phyloP scores from a whole-genome alignment of 2,888 invertebrate genomes.

The Aphelenchoides bicaudatus region DNA sequence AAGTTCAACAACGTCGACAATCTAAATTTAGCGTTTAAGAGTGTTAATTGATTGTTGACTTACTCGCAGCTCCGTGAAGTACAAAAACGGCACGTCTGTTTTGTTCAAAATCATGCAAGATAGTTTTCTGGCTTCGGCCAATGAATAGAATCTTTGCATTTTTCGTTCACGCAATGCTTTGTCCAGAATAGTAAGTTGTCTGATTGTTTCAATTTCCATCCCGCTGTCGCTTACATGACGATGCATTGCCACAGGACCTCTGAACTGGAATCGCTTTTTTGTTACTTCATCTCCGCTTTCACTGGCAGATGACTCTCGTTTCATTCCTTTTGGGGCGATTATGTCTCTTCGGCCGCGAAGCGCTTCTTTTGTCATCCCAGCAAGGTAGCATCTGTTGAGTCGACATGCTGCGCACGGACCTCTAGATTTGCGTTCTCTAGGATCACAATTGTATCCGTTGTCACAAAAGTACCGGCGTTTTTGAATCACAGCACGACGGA shows the following conservation, averaged over 20 bases:
- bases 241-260: too few relatives aligned
- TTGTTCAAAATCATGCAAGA: background rate
- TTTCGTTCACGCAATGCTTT: constrained; percentile 5
- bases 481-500: constrained; percentile 21
- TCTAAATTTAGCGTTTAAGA: too few relatives aligned
- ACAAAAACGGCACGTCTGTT: constrained; percentile 1
- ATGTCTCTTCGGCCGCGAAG: constrained; percentile 6
- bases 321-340: too few relatives aligned
- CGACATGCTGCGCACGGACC: constrained; percentile 23
- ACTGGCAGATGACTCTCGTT: too few relatives aligned
- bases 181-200: background rate
- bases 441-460: constrained; percentile 14
- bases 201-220: too few relatives aligned
- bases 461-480: constrained; percentile 23
- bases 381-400: constrained; percentile 20
- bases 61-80: constrained; percentile 18
- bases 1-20: constrained; percentile 16
- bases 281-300: too few relatives aligned
- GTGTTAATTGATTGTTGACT: too few relatives aligned
- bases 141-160: constrained; percentile 7
- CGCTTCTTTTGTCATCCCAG: constrained; percentile 21
- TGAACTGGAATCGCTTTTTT: too few relatives aligned
- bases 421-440: constrained; percentile 12
- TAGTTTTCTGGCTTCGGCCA: background rate
- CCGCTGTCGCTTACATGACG: too few relatives aligned